phyloP scores from a whole-genome alignment of 37 sponge, comb jelly and placozoan species.

The Tethya wilhelma region DNA sequence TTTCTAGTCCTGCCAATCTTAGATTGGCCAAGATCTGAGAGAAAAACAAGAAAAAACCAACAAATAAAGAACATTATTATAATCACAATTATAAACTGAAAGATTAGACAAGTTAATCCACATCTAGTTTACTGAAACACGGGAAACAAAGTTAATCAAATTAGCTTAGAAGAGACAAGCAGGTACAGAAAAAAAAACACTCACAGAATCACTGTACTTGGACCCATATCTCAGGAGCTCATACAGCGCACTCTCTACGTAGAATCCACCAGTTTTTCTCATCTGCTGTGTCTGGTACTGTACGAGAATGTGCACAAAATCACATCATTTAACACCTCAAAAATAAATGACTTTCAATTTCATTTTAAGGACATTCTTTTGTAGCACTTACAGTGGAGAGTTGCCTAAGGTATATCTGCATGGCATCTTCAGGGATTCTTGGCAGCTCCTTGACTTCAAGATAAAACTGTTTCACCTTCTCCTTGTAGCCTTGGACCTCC shows the following conservation, averaged over 20 bases:
- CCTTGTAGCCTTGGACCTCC: slow-evolving; percentile 89
- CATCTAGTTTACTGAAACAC: too few species aligned
- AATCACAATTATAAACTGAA: too few species aligned
- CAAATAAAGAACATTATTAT: too few species aligned
- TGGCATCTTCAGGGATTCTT: slow-evolving; percentile 63
- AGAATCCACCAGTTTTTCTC: slow-evolving; percentile 35
- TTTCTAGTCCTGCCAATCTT: too few species aligned
- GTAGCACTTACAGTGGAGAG: slow-evolving; percentile 62
- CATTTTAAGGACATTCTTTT: background rate
- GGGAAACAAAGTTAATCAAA: too few species aligned
- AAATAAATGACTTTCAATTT: background rate
- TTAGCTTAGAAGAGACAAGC: too few species aligned
- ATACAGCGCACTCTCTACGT: slow-evolving; percentile 58
- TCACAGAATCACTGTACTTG: slow-evolving; percentile 59
- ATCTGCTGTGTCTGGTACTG: slow-evolving; percentile 54
- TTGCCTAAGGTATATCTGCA: slow-evolving; percentile 62
- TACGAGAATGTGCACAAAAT: background rate
- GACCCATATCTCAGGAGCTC: slow-evolving; percentile 62
- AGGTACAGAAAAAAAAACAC: too few species aligned
- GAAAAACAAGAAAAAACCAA: too few species aligned
- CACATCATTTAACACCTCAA: background rate
- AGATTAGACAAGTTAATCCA: too few species aligned
- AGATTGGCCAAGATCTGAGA: too few species aligned
- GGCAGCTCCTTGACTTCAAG: slow-evolving; percentile 57
- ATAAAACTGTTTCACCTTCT: slow-evolving; percentile 72